Evolutionary conservation across 2,888 invertebrate species (phyloP).

Genomic region (Cataglyphis albicans): DNA sequence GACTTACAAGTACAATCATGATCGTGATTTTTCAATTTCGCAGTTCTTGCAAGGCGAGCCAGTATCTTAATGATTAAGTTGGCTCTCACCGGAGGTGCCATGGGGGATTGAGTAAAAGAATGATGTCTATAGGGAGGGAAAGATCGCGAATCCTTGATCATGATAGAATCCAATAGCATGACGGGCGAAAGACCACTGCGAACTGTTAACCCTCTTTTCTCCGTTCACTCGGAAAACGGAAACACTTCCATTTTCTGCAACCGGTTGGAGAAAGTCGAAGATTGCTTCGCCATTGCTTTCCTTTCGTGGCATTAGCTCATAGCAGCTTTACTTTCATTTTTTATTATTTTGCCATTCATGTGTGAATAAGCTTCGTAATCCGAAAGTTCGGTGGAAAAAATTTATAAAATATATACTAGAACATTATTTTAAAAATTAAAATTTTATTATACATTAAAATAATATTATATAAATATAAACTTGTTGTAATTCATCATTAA

Average conservation of each 20-base stretch:
- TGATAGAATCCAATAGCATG: conserved; percentile 58
- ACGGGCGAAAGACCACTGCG: conserved; percentile 41
- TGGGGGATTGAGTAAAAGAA: not conserved
- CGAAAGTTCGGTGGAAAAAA: not conserved
- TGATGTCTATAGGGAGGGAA: not conserved
- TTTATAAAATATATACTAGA: not conserved
- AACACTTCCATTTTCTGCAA: conserved; percentile 49
- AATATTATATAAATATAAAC: not conserved
- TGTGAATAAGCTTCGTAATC: conserved; percentile 3
- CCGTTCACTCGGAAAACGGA: conserved; percentile 55
- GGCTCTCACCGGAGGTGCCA: not conserved
- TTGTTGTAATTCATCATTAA: not conserved
- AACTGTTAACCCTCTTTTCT: conserved; percentile 57
- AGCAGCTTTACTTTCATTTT: conserved; percentile 4
- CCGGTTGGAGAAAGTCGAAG: conserved; percentile 42
- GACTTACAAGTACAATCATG: conserved; percentile 1
- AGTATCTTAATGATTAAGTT: conserved; percentile 8
- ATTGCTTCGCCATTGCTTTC: conserved; percentile 23
- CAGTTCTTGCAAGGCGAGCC: not conserved
- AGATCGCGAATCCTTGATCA: conserved; percentile 16
- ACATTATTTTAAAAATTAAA: not conserved
- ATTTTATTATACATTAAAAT: not conserved
- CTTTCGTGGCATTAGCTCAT: not conserved
- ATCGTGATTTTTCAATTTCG: conserved; percentile 23
- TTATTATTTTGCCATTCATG: conserved; percentile 12